These are phyloP conservation scores for Adrianichthys oophorus DNA, from an alignment of 2,797 vertebrate genomes.

Conservation along the genomic window DNA sequence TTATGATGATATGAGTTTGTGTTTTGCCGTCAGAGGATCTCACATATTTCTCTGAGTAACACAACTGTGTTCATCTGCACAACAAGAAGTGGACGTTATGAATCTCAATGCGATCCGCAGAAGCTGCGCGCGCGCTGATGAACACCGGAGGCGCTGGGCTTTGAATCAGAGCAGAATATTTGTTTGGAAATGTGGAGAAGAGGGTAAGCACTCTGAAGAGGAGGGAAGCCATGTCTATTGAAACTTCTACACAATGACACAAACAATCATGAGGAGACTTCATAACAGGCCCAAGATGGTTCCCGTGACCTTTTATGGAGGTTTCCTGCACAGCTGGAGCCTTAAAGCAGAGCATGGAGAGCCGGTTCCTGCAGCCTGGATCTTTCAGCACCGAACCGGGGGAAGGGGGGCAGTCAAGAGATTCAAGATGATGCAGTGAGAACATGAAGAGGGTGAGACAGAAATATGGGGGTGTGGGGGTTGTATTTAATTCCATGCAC, in stretches of 20 bases:
- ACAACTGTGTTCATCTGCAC: no score
- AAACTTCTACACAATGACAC: conserved; percentile 73
- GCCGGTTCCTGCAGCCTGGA: conserved; percentile 39
- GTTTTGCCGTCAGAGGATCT: no score
- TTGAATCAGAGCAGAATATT: conserved; percentile 54
- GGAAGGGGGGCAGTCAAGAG: background rate
- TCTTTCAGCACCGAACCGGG: conserved; percentile 58
- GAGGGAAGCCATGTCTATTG: conserved; percentile 63
- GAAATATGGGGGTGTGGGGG: conserved; percentile 33
- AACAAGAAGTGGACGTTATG: no score
- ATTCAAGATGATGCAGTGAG: conserved; percentile 25
- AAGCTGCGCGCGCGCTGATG: conserved; percentile 1
- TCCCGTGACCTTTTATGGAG: conserved; percentile 68
- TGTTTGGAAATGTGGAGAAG: conserved; percentile 68
- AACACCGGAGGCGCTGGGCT: background rate
- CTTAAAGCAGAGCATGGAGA: conserved; percentile 56
- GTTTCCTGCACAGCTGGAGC: conserved; percentile 44
- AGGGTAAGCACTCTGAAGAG: conserved; percentile 72
- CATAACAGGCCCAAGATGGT: conserved; percentile 75
- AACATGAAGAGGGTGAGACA: conserved; percentile 10
- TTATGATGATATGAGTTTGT: no score
- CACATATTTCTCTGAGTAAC: no score
- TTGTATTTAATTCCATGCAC: conserved; percentile 86
- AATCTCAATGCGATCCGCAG: background rate
- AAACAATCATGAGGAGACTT: conserved; percentile 71